phyloP scores from a whole-genome alignment of 2,888 invertebrate genomes.

The Venustoraphidia nigricollis region DNA sequence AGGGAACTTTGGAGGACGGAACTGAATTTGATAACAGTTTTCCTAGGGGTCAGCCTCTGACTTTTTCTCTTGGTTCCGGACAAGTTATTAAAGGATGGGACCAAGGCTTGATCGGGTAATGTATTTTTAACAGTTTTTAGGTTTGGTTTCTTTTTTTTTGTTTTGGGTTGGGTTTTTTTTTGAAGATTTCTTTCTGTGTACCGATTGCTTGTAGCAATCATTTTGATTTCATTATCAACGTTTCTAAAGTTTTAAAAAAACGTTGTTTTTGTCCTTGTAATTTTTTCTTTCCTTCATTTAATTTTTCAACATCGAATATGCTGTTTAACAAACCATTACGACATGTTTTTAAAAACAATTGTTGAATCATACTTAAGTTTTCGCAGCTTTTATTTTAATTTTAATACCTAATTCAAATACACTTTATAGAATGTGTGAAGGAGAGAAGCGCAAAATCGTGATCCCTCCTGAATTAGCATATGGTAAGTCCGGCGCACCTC shows the following conservation, averaged over 20 bases:
- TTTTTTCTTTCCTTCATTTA: too few relatives aligned
- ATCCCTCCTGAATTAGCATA: slow-evolving; percentile 78
- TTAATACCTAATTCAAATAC: too few relatives aligned
- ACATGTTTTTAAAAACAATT: too few relatives aligned
- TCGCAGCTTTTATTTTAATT: not conserved
- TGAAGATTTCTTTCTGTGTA: too few relatives aligned
- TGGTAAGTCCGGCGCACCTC: slow-evolving; percentile 65
- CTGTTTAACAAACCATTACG: too few relatives aligned
- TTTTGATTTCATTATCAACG: too few relatives aligned
- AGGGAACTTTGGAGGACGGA: slow-evolving; percentile 73
- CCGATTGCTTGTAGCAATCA: too few relatives aligned
- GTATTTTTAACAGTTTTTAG: slow-evolving; percentile 3
- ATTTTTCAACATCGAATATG: too few relatives aligned
- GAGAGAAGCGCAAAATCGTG: slow-evolving; percentile 70
- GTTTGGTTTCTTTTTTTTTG: not conserved
- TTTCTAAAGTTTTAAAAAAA: too few relatives aligned
- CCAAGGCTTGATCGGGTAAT: slow-evolving; percentile 63
- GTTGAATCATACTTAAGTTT: too few relatives aligned
- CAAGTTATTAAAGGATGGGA: slow-evolving; percentile 90
- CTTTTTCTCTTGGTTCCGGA: slow-evolving; percentile 66
- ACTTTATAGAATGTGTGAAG: slow-evolving; percentile 59
- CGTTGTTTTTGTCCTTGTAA: too few relatives aligned
- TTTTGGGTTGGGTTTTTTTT: too few relatives aligned
- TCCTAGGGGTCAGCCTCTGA: slow-evolving; percentile 55
- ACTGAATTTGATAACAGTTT: slow-evolving; percentile 76